phyloP scores from a whole-genome alignment of 2,797 vertebrate species.

The Lagodon rhomboides region DNA sequence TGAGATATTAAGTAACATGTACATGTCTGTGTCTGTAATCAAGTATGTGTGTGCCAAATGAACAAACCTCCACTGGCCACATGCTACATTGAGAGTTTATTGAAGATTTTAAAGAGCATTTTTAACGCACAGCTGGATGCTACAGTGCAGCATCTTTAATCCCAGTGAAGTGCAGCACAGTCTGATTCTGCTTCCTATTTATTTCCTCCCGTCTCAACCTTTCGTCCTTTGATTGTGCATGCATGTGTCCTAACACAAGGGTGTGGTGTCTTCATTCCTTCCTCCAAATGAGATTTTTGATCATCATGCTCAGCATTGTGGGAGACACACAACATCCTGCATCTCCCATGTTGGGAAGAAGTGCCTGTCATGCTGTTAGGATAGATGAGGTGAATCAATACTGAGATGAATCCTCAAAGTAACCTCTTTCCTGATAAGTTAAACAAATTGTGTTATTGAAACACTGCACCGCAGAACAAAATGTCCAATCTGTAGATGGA shows the following conservation, averaged over 20 bases:
- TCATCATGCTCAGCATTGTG: not conserved
- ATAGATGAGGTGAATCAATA: too few relatives aligned
- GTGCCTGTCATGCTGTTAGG: too few relatives aligned
- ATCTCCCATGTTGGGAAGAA: too few relatives aligned
- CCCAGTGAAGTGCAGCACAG: not conserved
- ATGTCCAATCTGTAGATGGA: too few relatives aligned
- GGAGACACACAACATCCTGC: not conserved
- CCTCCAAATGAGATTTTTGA: not conserved
- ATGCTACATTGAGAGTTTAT: constrained; percentile 24
- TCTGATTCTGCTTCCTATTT: not conserved
- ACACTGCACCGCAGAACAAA: too few relatives aligned
- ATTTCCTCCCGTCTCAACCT: not conserved
- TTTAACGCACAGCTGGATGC: constrained; percentile 18
- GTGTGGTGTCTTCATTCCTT: not conserved
- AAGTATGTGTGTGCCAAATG: constrained; percentile 38
- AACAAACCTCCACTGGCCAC: constrained; percentile 26
- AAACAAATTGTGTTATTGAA: too few relatives aligned
- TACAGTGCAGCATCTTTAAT: constrained; percentile 5
- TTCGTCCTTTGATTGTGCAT: not conserved
- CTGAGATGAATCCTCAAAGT: too few relatives aligned
- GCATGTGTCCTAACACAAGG: constrained; percentile 1
- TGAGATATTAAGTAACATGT: constrained; percentile 56
- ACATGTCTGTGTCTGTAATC: constrained; percentile 51
- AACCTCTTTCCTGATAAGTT: too few relatives aligned
- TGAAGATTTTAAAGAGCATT: constrained; percentile 24